These are phyloP conservation scores for Grus americana DNA, from an alignment of 2,113 vertebrate species.

Conservation along the genomic window DNA sequence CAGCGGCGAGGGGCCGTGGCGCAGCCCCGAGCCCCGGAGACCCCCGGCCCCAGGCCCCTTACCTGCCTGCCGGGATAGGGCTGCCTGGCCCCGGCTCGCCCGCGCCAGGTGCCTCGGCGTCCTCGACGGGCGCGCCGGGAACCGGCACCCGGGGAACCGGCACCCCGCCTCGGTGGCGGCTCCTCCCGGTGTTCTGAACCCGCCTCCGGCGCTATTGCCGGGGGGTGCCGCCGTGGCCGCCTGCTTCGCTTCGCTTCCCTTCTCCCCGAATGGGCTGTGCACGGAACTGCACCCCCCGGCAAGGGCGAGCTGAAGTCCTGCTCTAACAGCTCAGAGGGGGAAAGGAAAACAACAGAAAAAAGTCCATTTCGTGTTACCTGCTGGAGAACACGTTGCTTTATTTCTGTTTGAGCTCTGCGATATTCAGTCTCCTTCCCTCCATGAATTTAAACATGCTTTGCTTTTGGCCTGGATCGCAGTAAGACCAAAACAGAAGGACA, in stretches of 20 bases:
- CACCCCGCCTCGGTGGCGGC: neutral
- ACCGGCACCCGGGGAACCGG: neutral
- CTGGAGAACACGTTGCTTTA: neutral
- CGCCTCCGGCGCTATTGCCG: neutral
- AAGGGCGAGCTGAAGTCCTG: neutral
- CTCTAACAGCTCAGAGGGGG: neutral
- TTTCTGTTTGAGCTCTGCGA: neutral
- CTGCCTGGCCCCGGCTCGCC: neutral
- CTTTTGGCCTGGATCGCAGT: neutral
- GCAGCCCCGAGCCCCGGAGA: neutral
- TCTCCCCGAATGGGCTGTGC: neutral
- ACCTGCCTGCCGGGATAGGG: neutral
- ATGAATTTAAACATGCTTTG: neutral
- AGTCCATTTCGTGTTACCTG: neutral
- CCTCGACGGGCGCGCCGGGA: neutral
- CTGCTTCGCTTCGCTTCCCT: neutral
- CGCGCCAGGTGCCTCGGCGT: neutral
- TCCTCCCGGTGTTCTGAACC: neutral
- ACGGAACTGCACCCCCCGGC: rapidly evolving
- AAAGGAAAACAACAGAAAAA: neutral
- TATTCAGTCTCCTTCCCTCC: neutral
- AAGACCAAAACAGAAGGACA: neutral
- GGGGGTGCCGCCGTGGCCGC: rapidly evolving
- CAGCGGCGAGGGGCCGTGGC: neutral
- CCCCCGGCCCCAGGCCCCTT: neutral